Evolutionary conservation across 2,113 vertebrate species (phyloP).

Genomic region (Acrocephalus arundinaceus): DNA sequence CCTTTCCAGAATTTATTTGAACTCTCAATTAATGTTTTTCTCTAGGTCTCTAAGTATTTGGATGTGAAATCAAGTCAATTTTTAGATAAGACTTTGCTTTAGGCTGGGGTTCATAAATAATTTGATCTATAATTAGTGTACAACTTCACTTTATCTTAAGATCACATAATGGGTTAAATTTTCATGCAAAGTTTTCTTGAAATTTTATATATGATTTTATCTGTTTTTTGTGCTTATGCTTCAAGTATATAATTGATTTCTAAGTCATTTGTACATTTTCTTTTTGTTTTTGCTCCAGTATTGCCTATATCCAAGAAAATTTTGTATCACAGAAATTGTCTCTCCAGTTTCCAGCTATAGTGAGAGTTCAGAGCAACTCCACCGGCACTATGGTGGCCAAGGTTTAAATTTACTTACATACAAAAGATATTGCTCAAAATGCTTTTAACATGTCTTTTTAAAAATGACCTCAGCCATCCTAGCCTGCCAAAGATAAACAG

Average conservation of each 20-base stretch:
- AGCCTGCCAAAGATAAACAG: slow-evolving; percentile 34
- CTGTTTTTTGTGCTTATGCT: neutral
- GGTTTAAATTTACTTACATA: neutral
- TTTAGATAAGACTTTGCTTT: neutral
- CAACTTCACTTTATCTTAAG: neutral
- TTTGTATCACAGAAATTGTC: neutral
- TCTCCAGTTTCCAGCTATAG: neutral
- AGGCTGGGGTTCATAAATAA: neutral
- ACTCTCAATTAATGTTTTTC: neutral
- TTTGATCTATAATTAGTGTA: neutral
- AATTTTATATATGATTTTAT: neutral
- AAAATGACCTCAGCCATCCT: slow-evolving; percentile 1
- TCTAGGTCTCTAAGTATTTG: neutral
- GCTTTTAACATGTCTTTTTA: slow-evolving; percentile 18
- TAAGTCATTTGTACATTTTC: neutral
- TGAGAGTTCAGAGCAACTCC: neutral
- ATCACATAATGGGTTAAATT: neutral
- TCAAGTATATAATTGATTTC: neutral
- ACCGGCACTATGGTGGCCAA: neutral
- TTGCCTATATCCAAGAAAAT: neutral
- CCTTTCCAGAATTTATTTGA: neutral
- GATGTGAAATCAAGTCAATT: neutral
- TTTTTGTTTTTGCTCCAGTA: neutral
- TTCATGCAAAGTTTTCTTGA: neutral
- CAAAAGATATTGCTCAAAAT: slow-evolving; percentile 36